A percentile compares a stretch with the other conserved stretches of the same genome.
Conservation (phyloP, 1,140 invertebrate species). For the Pseudachorutes palmiensis region DNA sequence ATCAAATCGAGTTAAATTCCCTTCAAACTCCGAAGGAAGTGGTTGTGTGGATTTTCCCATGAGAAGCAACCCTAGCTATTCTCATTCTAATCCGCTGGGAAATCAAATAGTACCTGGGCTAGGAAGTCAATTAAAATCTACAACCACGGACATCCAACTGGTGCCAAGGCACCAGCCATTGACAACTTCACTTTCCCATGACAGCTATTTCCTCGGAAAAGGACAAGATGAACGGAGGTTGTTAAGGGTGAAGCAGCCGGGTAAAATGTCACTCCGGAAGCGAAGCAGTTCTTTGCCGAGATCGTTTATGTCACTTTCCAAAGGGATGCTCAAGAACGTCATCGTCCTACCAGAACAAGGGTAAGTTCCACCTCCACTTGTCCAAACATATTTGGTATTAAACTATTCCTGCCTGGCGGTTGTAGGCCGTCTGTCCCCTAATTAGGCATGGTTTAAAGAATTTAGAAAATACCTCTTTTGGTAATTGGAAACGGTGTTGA, state of each 20-base stretch:
- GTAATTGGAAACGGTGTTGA: no score
- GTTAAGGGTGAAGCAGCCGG: no score
- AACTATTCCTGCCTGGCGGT: no score
- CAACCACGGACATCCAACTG: no score
- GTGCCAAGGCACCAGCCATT: not conserved
- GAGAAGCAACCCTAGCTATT: not conserved
- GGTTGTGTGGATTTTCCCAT: not conserved
- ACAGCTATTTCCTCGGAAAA: constrained; percentile 1
- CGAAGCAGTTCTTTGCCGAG: not conserved
- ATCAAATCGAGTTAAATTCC: no score
- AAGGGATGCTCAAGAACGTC: not conserved
- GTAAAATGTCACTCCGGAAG: no score
- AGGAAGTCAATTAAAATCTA: no score
- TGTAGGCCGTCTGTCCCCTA: no score
- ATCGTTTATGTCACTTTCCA: not conserved
- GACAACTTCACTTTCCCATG: constrained; percentile 3
- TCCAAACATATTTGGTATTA: no score
- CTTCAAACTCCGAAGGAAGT: not conserved
- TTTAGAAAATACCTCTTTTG: no score
- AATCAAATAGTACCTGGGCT: not conserved
- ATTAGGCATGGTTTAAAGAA: no score
- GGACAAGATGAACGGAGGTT: not conserved
- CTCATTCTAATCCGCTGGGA: not conserved
- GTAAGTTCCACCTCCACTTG: no score
- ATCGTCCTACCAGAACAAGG: not conserved